Evolutionary conservation across 2,797 vertebrate species (phyloP).

Genomic region (Varecia variegata): DNA sequence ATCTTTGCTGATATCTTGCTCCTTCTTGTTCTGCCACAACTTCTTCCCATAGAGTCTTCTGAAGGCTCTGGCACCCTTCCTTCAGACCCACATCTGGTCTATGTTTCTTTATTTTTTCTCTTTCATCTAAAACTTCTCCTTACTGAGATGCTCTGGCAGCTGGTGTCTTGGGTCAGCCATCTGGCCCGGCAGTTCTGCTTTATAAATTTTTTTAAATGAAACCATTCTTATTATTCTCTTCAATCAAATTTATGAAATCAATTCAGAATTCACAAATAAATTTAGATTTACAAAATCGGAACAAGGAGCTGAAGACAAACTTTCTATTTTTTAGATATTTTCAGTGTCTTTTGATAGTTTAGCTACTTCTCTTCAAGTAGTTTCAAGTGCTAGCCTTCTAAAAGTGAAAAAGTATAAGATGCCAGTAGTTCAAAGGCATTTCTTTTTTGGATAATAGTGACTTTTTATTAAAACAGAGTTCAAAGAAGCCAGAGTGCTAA

Average conservation of each 20-base stretch:
- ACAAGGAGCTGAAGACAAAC: not conserved
- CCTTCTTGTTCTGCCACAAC: no score
- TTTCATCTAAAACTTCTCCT: no score
- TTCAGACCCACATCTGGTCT: no score
- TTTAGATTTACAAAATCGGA: not conserved
- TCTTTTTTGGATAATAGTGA: not conserved
- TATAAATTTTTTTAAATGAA: not conserved
- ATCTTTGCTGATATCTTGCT: no score
- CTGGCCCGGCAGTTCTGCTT: not conserved
- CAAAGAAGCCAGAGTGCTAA: not conserved
- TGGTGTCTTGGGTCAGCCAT: no score
- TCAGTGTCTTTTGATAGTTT: not conserved
- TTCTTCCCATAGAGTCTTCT: no score
- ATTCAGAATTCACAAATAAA: not conserved
- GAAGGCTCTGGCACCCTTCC: no score
- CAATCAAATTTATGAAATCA: not conserved
- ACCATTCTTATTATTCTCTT: slow-evolving; percentile 10
- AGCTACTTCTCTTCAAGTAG: not conserved
- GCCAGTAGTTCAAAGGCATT: not conserved
- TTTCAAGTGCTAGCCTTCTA: not conserved
- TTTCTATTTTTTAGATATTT: slow-evolving; percentile 18
- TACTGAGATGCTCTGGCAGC: no score
- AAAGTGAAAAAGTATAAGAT: not conserved
- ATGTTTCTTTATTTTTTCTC: no score
- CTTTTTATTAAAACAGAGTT: not conserved